Evolutionary conservation across 2,888 invertebrate genomes (phyloP).

Genomic region (Hemistola chrysoprasaria): DNA sequence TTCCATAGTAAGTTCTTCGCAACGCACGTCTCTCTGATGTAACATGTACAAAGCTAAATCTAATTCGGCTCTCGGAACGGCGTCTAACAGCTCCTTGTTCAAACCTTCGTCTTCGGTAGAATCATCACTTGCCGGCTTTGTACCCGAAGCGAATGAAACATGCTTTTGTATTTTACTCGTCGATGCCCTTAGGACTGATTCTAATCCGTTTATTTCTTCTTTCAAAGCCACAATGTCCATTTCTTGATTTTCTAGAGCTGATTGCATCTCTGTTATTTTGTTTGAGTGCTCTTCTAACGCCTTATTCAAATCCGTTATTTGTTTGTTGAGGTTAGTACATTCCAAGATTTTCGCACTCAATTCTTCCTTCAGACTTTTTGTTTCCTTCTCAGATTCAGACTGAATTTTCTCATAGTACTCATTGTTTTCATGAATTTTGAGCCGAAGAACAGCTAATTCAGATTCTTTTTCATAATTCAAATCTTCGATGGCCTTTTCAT

Average conservation of each 20-base stretch:
- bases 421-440: conserved; percentile 75
- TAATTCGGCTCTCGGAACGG: conserved; percentile 84
- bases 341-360: conserved; percentile 71
- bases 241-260: conserved; percentile 86
- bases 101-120: conserved; percentile 33
- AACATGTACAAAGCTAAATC: conserved; percentile 92
- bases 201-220: conserved; percentile 80
- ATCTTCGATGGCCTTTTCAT: conserved; percentile 73
- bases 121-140: conserved; percentile 53
- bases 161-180: conserved; percentile 68
- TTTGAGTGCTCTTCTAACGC: conserved; percentile 78
- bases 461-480: conserved; percentile 77
- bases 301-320: conserved; percentile 77
- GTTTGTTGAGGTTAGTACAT: conserved; percentile 71
- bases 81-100: conserved; percentile 59
- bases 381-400: conserved; percentile 53
- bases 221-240: conserved; percentile 88
- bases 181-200: conserved; percentile 50
- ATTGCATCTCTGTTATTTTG: conserved; percentile 81
- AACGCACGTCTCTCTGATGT: conserved; percentile 92
- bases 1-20: conserved; percentile 93
- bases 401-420: conserved; percentile 50
- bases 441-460: conserved; percentile 76
- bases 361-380: conserved; percentile 49
- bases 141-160: conserved; percentile 72